Percentiles rank a stretch among this genome's conserved stretches.
These are phyloP conservation scores for Todiramphus saurophagus DNA, from an alignment of 2,113 vertebrate species.

Conservation along the genomic window DNA sequence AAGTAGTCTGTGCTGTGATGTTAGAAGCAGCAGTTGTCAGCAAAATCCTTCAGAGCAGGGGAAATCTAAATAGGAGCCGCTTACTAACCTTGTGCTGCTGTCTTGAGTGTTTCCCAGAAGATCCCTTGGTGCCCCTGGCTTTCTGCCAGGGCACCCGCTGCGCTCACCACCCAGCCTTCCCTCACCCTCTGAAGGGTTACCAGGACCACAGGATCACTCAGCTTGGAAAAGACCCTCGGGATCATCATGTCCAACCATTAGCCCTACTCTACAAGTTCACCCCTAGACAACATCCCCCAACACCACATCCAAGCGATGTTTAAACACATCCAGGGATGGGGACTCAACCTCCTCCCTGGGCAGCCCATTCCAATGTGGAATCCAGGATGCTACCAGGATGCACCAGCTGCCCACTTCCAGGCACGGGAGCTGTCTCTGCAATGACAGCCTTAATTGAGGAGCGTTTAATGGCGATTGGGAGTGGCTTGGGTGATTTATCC, in stretches of 20 bases:
- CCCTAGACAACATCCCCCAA: too few relatives aligned
- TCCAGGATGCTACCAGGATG: neutral
- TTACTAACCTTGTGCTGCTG: neutral
- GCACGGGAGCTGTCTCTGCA: neutral
- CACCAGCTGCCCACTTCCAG: rapidly evolving
- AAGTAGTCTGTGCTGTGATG: neutral
- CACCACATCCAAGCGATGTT: too few relatives aligned
- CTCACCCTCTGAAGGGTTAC: neutral
- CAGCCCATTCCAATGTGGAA: too few relatives aligned
- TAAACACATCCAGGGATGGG: too few relatives aligned
- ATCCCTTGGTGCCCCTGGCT: neutral
- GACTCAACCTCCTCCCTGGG: too few relatives aligned
- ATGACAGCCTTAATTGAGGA: neutral
- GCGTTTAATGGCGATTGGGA: neutral
- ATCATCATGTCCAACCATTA: too few relatives aligned
- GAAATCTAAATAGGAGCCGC: neutral
- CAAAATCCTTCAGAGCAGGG: neutral
- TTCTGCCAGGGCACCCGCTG: constrained; percentile 1
- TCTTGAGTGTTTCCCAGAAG: constrained; percentile 27
- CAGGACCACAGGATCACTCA: too few relatives aligned
- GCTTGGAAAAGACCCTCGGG: too few relatives aligned
- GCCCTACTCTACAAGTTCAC: too few relatives aligned
- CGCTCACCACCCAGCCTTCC: neutral
- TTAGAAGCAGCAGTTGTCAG: neutral
- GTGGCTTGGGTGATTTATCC: rapidly evolving